A percentile compares a stretch with the other conserved stretches of the same genome.
These are phyloP conservation scores for Brachypalpus laphriformis DNA, from an alignment of 2,888 invertebrate genomes.

Conservation along the genomic window DNA sequence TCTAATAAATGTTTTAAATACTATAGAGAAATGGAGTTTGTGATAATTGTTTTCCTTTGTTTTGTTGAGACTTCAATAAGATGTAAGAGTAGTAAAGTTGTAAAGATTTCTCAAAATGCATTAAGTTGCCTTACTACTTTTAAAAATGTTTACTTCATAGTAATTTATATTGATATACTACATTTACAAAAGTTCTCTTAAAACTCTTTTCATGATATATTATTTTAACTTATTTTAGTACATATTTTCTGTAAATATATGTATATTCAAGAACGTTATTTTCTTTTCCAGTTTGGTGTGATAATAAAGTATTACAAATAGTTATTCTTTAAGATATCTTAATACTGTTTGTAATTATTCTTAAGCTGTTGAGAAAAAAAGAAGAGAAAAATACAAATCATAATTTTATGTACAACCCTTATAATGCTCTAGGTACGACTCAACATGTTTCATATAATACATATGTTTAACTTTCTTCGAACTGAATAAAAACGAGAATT, in stretches of 20 bases:
- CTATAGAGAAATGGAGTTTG: conserved; percentile 13
- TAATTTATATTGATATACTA: conserved; percentile 32
- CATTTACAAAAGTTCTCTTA: conserved; percentile 18
- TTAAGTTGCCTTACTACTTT: conserved; percentile 27
- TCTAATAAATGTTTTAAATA: conserved; percentile 18
- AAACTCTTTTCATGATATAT: conserved; percentile 23
- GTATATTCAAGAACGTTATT: conserved; percentile 56
- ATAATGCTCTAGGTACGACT: conserved; percentile 42
- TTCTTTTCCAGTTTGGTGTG: conserved; percentile 36
- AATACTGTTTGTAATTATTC: conserved; percentile 50
- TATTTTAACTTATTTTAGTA: conserved; percentile 51
- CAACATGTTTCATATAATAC: conserved; percentile 24
- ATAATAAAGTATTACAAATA: conserved; percentile 64
- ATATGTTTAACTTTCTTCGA: conserved; percentile 33
- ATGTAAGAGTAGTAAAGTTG: conserved; percentile 25
- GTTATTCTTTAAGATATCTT: conserved; percentile 28
- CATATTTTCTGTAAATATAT: conserved; percentile 56
- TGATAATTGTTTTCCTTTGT: background rate
- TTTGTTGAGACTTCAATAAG: conserved; percentile 36
- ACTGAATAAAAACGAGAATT: conserved; percentile 62
- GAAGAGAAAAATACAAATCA: conserved; percentile 67
- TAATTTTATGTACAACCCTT: conserved; percentile 56
- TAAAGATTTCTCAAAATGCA: conserved; percentile 42
- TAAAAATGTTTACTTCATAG: conserved; percentile 10
- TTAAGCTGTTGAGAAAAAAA: conserved; percentile 72